Conservation (phyloP, 2,797 vertebrate genomes). For the Petrocephalus schoutedeni region DNA sequence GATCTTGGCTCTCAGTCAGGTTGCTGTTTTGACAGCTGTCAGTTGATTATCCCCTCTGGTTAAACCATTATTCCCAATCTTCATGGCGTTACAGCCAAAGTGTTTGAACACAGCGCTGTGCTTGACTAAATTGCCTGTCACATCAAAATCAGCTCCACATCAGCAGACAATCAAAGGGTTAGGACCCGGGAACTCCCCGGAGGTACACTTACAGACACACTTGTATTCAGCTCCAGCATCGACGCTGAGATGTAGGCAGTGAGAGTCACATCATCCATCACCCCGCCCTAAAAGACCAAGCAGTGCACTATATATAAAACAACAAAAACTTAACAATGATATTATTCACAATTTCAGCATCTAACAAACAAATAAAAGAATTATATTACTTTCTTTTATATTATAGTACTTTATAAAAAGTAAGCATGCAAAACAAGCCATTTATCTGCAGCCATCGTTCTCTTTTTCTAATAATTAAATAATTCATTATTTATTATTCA, state of each 20-base stretch:
- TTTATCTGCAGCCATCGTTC: neutral
- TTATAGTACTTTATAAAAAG: neutral
- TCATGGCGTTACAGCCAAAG: neutral
- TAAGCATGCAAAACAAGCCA: neutral
- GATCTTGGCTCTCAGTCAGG: neutral
- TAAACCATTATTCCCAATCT: neutral
- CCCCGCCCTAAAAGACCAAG: slow-evolving; percentile 53
- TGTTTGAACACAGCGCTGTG: neutral
- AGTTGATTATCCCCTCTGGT: neutral
- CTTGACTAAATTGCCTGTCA: neutral
- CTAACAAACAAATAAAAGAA: neutral
- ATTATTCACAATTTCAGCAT: neutral
- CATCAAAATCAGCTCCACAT: neutral
- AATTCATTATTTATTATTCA: neutral
- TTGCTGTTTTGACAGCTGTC: neutral
- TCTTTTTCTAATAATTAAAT: neutral
- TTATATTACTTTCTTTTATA: neutral
- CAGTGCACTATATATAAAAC: neutral
- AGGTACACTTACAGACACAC: slow-evolving; percentile 38
- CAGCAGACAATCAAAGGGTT: neutral
- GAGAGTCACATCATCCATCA: slow-evolving; percentile 61
- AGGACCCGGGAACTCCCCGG: neutral
- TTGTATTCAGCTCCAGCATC: slow-evolving; percentile 52
- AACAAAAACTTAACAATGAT: neutral
- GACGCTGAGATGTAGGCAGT: slow-evolving; percentile 58